These are phyloP conservation scores for Okapia johnstoni DNA, from an alignment of 2,113 vertebrate genomes.

Conservation along the genomic window DNA sequence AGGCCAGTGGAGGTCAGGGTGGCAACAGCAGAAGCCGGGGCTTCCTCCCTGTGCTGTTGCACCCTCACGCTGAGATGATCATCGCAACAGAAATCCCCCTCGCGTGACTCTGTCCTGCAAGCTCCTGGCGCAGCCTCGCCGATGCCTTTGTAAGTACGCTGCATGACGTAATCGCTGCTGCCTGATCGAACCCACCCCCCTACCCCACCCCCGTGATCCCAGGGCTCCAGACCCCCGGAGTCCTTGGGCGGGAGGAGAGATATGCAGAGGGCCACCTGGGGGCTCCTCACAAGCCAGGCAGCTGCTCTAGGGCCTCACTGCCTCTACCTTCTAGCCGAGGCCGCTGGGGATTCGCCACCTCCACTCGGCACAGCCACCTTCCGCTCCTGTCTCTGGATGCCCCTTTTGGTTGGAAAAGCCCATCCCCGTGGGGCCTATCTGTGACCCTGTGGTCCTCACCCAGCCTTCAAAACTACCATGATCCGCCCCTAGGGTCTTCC, in stretches of 20 bases:
- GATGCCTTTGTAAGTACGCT: accelerated
- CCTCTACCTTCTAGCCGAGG: accelerated
- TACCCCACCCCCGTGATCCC: too few species aligned
- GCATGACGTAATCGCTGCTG: accelerated
- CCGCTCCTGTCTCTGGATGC: accelerated
- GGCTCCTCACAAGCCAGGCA: too few species aligned
- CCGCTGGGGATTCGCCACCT: accelerated
- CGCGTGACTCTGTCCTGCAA: accelerated
- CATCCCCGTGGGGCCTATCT: accelerated
- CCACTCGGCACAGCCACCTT: neutral
- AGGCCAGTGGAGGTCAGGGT: too few species aligned
- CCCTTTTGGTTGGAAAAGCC: accelerated
- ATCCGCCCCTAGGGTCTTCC: neutral
- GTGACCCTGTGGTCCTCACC: accelerated
- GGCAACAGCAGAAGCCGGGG: neutral
- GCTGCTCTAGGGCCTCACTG: accelerated
- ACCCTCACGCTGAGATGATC: too few species aligned
- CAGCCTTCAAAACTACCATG: accelerated
- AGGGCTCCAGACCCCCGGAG: neutral
- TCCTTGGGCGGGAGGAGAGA: accelerated
- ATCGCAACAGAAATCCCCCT: accelerated
- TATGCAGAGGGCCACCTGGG: accelerated
- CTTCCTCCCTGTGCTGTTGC: accelerated
- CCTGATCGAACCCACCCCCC: accelerated
- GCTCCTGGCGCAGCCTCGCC: accelerated